Evolutionary conservation across 2,797 vertebrate genomes (phyloP).

Genomic region (Neosilurus hyrtlii): DNA sequence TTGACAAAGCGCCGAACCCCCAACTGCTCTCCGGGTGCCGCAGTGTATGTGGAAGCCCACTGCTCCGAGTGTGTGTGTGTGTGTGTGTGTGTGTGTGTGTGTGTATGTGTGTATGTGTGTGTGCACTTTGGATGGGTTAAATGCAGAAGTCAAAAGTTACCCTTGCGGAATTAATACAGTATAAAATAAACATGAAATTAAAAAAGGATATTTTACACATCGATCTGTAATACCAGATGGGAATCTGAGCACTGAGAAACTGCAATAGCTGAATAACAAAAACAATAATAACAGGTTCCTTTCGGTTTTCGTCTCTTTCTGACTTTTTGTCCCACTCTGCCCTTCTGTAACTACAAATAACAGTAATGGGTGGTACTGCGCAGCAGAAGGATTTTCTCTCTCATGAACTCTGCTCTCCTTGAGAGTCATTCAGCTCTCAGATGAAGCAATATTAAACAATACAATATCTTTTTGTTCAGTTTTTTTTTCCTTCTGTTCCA

Average conservation of each 20-base stretch:
- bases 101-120: too few species aligned
- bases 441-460: not conserved
- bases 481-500: not conserved
- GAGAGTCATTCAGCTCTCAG: not conserved
- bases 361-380: not conserved
- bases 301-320: not conserved
- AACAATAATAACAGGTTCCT: not conserved
- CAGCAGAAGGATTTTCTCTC: not conserved
- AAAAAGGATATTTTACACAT: not conserved
- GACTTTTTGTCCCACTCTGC: not conserved
- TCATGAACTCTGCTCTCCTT: not conserved
- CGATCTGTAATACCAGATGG: not conserved
- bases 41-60: too few species aligned
- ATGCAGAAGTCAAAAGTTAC: too few species aligned
- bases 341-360: not conserved
- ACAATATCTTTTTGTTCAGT: too few species aligned
- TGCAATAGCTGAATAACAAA: not conserved
- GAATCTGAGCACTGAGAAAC: not conserved
- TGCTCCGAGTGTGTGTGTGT: too few species aligned
- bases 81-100: too few species aligned
- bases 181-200: too few species aligned
- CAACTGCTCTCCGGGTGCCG: too few species aligned
- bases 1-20: too few species aligned
- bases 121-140: too few species aligned
- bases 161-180: too few species aligned